Evolutionary conservation across 1,140 invertebrate genomes (phyloP), one percentile per base, ranked within the genome.

Genomic region (Drosophila setifemur): DNA sequence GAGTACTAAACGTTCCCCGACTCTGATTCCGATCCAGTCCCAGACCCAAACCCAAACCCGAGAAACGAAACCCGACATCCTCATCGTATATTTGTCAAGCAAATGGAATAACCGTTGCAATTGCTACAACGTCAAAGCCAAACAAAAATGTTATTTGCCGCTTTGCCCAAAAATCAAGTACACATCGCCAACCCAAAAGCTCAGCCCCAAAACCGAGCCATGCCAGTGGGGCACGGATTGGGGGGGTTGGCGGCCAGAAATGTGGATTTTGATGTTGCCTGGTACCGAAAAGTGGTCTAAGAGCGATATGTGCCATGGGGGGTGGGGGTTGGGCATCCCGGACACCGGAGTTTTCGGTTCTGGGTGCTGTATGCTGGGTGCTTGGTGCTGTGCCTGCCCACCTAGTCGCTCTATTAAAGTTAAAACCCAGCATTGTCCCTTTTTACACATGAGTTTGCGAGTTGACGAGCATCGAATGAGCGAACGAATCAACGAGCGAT

Each of bases 71-170:
- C 31, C 8, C 1, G 28, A 2, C n/a, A 23, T 26, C 54, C 23
- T 71, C 76, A 54, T 67, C 70, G 81, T 85, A 69, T 85, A 86
- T 85, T 85, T 85, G 81, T 85, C 81, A 87, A 87, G 81, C 76
- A 85, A 85, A 85, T 85, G 81, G 81, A 85, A 85, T 81, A 87
- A 81, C 81, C 75, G 76, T 75, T 86, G 81, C 71, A 81, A 85
- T 85, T 81, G 81, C 81, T 86, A 86, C 67, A 85, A 85, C 81
- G 81, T 85, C 81, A 86, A 86, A 85, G 75, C 72, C 75, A 85
- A 85, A 85, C 81, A 85, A 85, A 85, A 85, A 85, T 85, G 81
- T 86, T 85, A 85, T 85, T 85, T 85, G 81, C 81, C 81, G 81
- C 76, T 85, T 85, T 85, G 61, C 81, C 81, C 81, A 87, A 87